phyloP scores from a whole-genome alignment of 37 sponge, comb jelly and placozoan genomes.

The Sycon ciliatum region DNA sequence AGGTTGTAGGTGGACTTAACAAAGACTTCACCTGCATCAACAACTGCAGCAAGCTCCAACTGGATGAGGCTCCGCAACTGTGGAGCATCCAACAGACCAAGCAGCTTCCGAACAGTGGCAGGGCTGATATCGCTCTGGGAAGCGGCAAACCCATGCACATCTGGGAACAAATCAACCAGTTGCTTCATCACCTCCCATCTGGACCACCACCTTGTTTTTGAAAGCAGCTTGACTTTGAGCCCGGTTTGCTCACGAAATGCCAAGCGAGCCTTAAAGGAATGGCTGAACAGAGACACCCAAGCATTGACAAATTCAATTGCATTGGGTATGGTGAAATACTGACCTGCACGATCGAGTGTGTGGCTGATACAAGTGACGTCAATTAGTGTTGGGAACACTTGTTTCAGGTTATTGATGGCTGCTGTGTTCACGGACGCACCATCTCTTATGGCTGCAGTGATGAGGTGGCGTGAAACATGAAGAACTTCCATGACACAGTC shows the following conservation, averaged over 20 bases:
- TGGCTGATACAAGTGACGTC: no score
- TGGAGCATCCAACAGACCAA: slow-evolving; percentile 5
- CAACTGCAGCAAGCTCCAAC: slow-evolving; percentile 23
- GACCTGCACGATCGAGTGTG: no score
- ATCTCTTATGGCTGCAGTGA: no score
- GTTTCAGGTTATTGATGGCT: no score
- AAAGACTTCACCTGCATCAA: slow-evolving; percentile 26
- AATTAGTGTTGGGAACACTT: no score
- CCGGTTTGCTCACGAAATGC: slow-evolving; percentile 25
- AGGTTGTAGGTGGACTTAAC: slow-evolving; percentile 33
- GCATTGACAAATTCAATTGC: no score
- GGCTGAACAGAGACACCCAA: slow-evolving; percentile 24
- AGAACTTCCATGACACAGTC: no score
- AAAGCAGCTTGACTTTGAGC: neutral
- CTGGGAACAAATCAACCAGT: neutral
- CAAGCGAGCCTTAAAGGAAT: slow-evolving; percentile 17
- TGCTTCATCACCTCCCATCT: no score
- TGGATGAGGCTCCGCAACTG: slow-evolving; percentile 1
- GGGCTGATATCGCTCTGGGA: slow-evolving; percentile 11
- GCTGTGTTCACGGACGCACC: no score
- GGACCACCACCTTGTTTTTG: no score
- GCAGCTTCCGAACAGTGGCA: slow-evolving; percentile 1
- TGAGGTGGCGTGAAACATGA: no score
- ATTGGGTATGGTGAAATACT: no score
- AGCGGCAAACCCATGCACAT: neutral